Evolutionary conservation across 2,113 vertebrate species (phyloP).

Genomic region (Salvelinus alpinus): DNA sequence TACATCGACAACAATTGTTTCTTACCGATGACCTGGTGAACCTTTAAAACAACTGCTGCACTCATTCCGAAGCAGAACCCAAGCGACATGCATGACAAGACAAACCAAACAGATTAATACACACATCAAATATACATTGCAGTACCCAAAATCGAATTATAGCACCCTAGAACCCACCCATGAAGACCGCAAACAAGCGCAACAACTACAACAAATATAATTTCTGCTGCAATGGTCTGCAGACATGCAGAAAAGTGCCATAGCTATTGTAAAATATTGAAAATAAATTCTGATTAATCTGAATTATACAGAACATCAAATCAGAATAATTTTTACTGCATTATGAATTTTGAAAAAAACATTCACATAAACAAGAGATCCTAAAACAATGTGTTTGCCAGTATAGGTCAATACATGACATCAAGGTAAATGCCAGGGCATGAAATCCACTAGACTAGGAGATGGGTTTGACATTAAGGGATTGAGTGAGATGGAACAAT

Average conservation of each 20-base stretch:
- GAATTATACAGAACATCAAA: no score
- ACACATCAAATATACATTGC: slow-evolving; percentile 36
- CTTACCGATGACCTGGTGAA: slow-evolving; percentile 66
- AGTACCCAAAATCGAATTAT: not conserved
- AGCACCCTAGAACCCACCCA: not conserved
- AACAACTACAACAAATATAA: no score
- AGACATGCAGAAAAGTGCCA: not conserved
- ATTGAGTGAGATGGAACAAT: not conserved
- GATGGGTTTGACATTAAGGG: not conserved
- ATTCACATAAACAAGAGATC: not conserved
- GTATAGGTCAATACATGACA: not conserved
- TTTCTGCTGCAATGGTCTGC: not conserved
- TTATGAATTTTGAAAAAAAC: not conserved
- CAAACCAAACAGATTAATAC: slow-evolving; percentile 70
- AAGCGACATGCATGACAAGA: slow-evolving; percentile 57
- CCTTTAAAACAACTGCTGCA: slow-evolving; percentile 74
- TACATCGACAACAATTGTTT: slow-evolving; percentile 29
- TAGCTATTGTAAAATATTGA: no score
- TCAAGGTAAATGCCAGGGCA: not conserved
- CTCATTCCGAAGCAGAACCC: slow-evolving; percentile 69
- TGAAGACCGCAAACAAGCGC: not conserved
- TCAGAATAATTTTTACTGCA: no score
- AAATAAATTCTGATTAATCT: no score
- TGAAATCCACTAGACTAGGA: not conserved
- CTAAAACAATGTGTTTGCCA: not conserved